These are phyloP conservation scores for Trissolcus basalis DNA, from an alignment of 1,140 invertebrate genomes.

Conservation along the genomic window DNA sequence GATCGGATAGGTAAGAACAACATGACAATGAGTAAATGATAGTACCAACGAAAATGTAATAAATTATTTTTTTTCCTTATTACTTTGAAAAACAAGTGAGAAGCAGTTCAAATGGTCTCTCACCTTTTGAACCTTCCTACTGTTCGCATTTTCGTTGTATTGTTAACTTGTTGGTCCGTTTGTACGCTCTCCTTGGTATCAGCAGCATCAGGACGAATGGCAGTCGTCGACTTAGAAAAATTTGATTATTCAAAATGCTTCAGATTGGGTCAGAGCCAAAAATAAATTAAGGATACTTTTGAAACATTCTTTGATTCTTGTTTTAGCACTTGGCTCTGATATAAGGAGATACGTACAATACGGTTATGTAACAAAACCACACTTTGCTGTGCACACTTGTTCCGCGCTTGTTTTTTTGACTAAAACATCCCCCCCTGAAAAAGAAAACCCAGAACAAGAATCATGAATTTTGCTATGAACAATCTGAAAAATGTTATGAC, in stretches of 20 bases:
- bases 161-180: too few relatives aligned
- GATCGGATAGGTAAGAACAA: constrained; percentile 77
- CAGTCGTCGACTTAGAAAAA: neutral
- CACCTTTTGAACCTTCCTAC: too few relatives aligned
- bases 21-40: too few relatives aligned
- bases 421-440: constrained; percentile 51
- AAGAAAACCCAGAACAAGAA: too few relatives aligned
- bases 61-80: too few relatives aligned
- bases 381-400: constrained; percentile 49
- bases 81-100: too few relatives aligned
- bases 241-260: constrained; percentile 19
- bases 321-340: constrained; percentile 60
- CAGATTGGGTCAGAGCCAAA: constrained; percentile 44
- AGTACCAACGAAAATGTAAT: too few relatives aligned
- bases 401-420: constrained; percentile 31
- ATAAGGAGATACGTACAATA: constrained; percentile 41
- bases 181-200: constrained; percentile 17
- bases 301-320: constrained; percentile 50
- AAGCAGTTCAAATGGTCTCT: too few relatives aligned
- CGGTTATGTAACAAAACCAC: constrained; percentile 49
- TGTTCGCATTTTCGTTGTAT: too few relatives aligned
- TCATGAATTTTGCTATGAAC: too few relatives aligned
- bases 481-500: too few relatives aligned
- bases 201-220: constrained; percentile 2
- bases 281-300: constrained; percentile 53